Percentiles rank a stretch among this genome's conserved stretches.
These are phyloP conservation scores for Drosophila birchii DNA, from an alignment of 2,888 invertebrate species.

Conservation along the genomic window DNA sequence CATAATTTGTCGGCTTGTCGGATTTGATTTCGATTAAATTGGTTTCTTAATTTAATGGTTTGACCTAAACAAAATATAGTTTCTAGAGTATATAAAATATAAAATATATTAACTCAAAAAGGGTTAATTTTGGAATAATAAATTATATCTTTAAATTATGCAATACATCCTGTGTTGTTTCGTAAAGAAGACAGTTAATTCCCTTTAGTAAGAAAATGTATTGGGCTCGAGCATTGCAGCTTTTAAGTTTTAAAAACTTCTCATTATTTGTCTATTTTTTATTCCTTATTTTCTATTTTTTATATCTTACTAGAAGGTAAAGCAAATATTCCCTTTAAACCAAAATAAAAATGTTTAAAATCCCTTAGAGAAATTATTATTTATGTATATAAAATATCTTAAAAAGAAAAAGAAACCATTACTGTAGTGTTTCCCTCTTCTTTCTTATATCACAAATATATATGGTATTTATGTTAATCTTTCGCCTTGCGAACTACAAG, in stretches of 20 bases:
- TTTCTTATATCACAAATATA: background rate
- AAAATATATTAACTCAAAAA: too few species aligned
- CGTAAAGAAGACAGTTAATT: too few species aligned
- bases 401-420: background rate
- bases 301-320: too few species aligned
- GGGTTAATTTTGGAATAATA: background rate
- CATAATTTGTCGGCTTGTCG: constrained; percentile 13
- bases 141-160: background rate
- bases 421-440: background rate
- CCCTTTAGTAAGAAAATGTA: too few species aligned
- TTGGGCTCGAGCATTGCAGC: too few species aligned
- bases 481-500: background rate
- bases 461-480: background rate
- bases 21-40: constrained; percentile 2
- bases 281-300: too few species aligned
- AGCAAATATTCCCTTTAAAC: too few species aligned
- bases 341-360: too few species aligned
- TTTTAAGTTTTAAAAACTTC: too few species aligned
- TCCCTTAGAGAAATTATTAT: background rate
- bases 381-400: background rate
- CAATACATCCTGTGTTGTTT: too few species aligned
- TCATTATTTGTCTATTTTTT: too few species aligned
- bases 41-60: background rate
- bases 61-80: background rate
- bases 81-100: background rate